Conservation (phyloP, 2,113 vertebrate genomes). For the Cyanoramphus novaezelandiae region DNA sequence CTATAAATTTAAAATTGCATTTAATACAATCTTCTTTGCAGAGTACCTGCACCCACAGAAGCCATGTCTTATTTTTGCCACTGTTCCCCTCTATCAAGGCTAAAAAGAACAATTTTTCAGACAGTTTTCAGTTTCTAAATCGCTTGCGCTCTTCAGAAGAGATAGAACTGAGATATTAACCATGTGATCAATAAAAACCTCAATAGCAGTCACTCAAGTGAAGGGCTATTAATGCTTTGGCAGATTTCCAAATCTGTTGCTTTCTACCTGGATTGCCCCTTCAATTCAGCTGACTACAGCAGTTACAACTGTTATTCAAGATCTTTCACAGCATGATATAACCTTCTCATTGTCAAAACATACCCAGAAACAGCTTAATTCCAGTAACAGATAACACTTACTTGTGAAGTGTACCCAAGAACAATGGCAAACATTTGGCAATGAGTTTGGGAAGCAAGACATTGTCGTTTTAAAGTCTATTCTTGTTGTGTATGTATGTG, state of each 20-base stretch:
- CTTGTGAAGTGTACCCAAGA: not conserved
- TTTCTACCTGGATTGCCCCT: not conserved
- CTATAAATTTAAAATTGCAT: not conserved
- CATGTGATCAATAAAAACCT: not conserved
- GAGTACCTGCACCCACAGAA: not conserved
- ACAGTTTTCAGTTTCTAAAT: not conserved
- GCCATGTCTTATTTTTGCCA: not conserved
- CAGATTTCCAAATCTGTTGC: not conserved
- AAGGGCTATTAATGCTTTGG: not conserved
- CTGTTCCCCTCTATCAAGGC: not conserved
- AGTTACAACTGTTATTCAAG: not conserved
- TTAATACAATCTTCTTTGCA: not conserved
- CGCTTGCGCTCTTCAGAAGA: not conserved
- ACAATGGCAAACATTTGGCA: not conserved
- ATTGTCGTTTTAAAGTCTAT: rapidly evolving
- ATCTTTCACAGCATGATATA: not conserved
- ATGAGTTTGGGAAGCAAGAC: not conserved
- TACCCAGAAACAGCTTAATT: not conserved
- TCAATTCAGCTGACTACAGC: not conserved
- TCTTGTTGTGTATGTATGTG: rapidly evolving
- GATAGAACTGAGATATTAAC: not conserved
- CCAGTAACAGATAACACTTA: not conserved
- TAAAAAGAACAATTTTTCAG: not conserved
- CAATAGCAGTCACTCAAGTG: not conserved
- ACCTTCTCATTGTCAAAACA: not conserved